These are phyloP conservation scores for Lipophrys pholis DNA, from an alignment of 2,113 vertebrate genomes.

Conservation along the genomic window DNA sequence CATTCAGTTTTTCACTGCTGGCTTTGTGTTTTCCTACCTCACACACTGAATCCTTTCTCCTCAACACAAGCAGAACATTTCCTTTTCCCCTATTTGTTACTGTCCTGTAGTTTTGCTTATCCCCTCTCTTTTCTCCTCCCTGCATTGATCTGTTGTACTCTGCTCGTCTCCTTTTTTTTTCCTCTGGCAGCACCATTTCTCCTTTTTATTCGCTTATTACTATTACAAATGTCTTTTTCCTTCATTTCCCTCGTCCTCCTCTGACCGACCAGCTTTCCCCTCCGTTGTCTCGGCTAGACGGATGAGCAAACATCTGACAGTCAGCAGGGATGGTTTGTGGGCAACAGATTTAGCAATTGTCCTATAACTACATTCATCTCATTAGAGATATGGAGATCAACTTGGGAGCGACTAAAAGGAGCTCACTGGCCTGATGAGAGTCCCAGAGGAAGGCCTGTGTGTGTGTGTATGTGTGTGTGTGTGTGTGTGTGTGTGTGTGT, in stretches of 20 bases:
- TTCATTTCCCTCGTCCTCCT: not conserved
- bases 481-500: conserved; percentile 7
- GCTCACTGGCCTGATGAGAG: conserved; percentile 28
- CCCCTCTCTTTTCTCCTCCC: not conserved
- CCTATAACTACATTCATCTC: conserved; percentile 36
- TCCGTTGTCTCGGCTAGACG: not conserved
- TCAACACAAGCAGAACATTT: not conserved
- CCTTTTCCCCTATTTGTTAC: not conserved
- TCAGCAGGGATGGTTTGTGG: conserved; percentile 11
- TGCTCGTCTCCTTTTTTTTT: not conserved
- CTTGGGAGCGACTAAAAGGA: conserved; percentile 45
- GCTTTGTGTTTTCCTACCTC: not conserved
- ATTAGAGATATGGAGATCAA: conserved; percentile 50
- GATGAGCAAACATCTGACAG: not conserved
- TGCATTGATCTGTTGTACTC: not conserved
- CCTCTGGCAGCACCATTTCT: not conserved
- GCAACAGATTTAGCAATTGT: conserved; percentile 22
- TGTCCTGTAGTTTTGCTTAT: too few species aligned
- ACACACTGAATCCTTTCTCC: not conserved
- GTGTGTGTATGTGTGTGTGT: conserved; percentile 9
- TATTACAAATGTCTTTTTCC: conserved; percentile 2
- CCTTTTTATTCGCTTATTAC: not conserved
- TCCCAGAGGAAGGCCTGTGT: conserved; percentile 39
- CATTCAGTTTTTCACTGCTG: not conserved
- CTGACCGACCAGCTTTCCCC: not conserved